Conservation (phyloP, 2,113 vertebrate genomes). For the Paracyprichromis sp. region DNA sequence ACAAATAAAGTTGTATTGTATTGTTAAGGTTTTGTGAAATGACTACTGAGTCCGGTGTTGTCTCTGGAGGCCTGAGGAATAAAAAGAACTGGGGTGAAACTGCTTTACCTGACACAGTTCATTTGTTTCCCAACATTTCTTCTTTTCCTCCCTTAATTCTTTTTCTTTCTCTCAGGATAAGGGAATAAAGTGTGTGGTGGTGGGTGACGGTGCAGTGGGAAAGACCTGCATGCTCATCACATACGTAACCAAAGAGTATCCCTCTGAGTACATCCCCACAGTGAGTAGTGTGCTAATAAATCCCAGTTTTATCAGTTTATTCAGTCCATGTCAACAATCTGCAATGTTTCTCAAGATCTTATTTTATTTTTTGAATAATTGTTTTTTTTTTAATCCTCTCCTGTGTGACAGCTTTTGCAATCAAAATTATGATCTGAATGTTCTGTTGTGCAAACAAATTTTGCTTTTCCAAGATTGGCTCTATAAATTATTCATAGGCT, state of each 20-base stretch:
- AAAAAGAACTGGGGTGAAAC: not conserved
- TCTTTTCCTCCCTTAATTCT: not conserved
- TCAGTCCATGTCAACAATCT: not conserved
- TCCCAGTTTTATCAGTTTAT: not conserved
- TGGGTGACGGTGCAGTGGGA: constrained; percentile 51
- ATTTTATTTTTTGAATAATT: not conserved
- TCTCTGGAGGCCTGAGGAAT: not conserved
- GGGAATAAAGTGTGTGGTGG: constrained; percentile 63
- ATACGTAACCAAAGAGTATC: constrained; percentile 52
- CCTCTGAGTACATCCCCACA: constrained; percentile 39
- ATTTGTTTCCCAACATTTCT: not conserved
- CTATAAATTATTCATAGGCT: not conserved
- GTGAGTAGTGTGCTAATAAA: constrained; percentile 5
- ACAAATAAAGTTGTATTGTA: too few relatives aligned
- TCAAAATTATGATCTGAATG: rapidly evolving
- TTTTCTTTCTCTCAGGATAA: constrained; percentile 42
- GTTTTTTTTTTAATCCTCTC: rapidly evolving
- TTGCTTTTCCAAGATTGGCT: not conserved
- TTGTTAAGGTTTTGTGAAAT: not conserved
- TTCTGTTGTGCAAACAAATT: not conserved
- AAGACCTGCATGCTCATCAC: constrained; percentile 59
- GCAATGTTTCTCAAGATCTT: not conserved
- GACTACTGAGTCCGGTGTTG: not conserved
- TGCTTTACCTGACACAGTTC: not conserved
- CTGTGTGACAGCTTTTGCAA: not conserved